These are phyloP conservation scores for Catamblyrhynchus diadema DNA, from an alignment of 2,797 vertebrate species.

Conservation along the genomic window DNA sequence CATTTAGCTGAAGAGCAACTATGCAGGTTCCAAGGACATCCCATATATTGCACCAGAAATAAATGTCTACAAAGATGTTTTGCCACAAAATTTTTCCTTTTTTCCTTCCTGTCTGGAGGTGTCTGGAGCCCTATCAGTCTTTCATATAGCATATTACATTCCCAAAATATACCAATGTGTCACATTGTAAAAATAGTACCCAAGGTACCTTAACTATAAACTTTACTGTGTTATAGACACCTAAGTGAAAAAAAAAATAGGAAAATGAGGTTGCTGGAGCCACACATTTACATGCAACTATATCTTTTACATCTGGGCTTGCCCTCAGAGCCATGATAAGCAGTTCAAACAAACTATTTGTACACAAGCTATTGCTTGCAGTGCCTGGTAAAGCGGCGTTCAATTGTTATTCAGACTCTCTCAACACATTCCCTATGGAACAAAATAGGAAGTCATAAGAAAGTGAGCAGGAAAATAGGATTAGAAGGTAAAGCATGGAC, in stretches of 20 bases:
- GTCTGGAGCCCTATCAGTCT: not conserved
- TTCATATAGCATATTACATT: not conserved
- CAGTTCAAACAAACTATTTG: not conserved
- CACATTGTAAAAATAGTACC: not conserved
- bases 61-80: not conserved
- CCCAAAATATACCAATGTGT: not conserved
- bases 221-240: not conserved
- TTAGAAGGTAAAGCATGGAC: not conserved
- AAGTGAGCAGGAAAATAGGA: slow-evolving; percentile 20
- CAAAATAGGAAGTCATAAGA: not conserved
- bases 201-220: not conserved
- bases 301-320: not conserved
- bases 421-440: not conserved
- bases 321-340: not conserved
- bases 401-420: not conserved
- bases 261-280: not conserved
- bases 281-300: not conserved
- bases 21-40: not conserved
- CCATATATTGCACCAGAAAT: not conserved
- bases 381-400: not conserved
- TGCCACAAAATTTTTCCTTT: not conserved
- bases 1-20: not conserved
- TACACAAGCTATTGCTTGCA: not conserved
- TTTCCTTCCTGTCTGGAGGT: not conserved
- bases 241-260: not conserved